phyloP scores from a whole-genome alignment of 2,113 vertebrate species.

The Lathamus discolor region DNA sequence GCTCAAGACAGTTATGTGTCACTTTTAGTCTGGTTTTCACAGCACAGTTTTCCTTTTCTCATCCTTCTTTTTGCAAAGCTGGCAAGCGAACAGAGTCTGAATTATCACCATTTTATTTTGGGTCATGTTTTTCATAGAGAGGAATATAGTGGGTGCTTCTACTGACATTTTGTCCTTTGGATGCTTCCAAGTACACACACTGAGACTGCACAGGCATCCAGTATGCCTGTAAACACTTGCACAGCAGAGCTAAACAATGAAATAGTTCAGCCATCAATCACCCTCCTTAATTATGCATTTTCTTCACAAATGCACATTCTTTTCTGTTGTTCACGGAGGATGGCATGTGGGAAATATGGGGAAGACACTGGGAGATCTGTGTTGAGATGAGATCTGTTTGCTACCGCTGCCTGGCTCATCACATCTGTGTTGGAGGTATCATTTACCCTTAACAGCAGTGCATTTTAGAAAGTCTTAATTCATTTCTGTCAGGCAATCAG shows the following conservation, averaged over 20 bases:
- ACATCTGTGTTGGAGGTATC: constrained; percentile 49
- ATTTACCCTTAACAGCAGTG: constrained; percentile 59
- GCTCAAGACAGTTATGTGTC: neutral
- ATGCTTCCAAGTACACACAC: neutral
- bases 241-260: constrained; percentile 64
- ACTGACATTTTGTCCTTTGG: neutral
- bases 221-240: constrained; percentile 37
- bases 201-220: constrained; percentile 13
- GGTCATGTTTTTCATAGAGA: neutral
- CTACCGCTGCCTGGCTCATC: neutral
- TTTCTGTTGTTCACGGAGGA: constrained; percentile 28
- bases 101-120: neutral
- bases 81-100: neutral
- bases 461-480: constrained; percentile 69
- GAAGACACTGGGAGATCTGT: constrained; percentile 22
- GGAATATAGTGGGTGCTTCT: neutral
- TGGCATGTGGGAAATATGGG: neutral
- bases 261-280: constrained; percentile 69
- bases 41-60: neutral
- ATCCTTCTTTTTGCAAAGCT: neutral
- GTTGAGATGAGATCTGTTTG: constrained; percentile 58
- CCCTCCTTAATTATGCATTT: constrained; percentile 65
- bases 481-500: constrained; percentile 66
- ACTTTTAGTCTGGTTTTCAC: neutral
- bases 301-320: constrained; percentile 48